Conservation (phyloP, 2,797 vertebrate species). For the Sebastes steindachneri region DNA sequence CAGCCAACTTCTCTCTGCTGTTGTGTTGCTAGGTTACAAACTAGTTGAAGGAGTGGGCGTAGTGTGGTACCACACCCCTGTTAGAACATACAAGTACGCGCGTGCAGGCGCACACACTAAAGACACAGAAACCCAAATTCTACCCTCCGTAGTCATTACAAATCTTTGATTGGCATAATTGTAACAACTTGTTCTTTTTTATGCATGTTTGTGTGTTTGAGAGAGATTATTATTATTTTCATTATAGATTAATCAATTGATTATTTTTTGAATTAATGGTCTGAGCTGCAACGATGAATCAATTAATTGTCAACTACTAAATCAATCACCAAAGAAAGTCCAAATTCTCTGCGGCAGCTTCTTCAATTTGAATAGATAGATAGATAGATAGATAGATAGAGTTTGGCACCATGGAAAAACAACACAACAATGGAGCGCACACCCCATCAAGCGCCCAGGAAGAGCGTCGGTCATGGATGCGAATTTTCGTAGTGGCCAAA, state of each 20-base stretch:
- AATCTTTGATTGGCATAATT: not conserved
- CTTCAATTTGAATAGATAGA: not conserved
- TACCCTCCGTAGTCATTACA: not conserved
- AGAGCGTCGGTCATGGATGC: too few species aligned
- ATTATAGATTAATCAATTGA: not conserved
- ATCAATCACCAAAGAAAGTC: not conserved
- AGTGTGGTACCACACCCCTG: slow-evolving; percentile 66
- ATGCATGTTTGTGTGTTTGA: not conserved
- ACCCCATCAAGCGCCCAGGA: too few species aligned
- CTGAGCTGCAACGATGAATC: not conserved
- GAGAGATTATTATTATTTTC: not conserved
- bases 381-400: too few species aligned
- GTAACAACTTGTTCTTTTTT: not conserved
- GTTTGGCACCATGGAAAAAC: too few species aligned
- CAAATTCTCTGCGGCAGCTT: not conserved
- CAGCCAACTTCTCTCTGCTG: slow-evolving; percentile 62
- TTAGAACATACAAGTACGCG: slow-evolving; percentile 18
- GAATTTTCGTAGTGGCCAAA: too few species aligned
- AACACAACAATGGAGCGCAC: too few species aligned
- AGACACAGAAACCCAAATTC: not conserved
- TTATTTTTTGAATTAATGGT: not conserved
- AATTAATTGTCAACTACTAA: not conserved
- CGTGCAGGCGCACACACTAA: not conserved
- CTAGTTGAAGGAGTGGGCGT: slow-evolving; percentile 69
- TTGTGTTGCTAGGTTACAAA: slow-evolving; percentile 79